Base-by-base conservation (phyloP, 1,140 invertebrate species). In the Tetramorium alpestre region DNA sequence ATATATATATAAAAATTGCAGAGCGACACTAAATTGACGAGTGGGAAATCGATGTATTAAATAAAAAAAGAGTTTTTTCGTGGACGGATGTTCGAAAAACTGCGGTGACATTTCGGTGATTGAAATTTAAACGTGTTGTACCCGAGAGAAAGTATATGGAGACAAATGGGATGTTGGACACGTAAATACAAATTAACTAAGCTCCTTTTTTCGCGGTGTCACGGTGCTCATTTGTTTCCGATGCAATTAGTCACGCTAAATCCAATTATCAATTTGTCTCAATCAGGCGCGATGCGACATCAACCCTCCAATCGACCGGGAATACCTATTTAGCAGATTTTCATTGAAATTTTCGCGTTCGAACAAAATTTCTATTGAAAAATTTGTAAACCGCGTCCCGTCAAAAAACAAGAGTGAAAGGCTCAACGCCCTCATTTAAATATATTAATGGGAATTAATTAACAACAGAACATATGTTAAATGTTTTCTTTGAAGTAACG, bases 231-330 rank as follows among this genome's bases (percentile, higher is more conserved):
- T 67, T 67, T 54, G n/a, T 44, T 56, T 28, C 16, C 38, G 33
- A 25, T 13, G 33, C 47, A 69, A 51, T 69, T 69, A 80, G 51
- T 67, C 28, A 18, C 8, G 16, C 38, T 44, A 33, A 70, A 70
- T 28, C 38, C 22, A 70, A 69, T 70, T 81, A 81, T 69, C 64
- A 33, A 18, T 70, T 47, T 28, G 8, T 33, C 33, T 65, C 47
- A 58, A 81, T 70, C 16, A n/a, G 3, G 4, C 13, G 44, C 3
- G 58, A 3, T 6, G 3, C 4, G 3, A 49, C 16, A 38, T 47
- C 41, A 33, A 64, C 11, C 11, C 33, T 38, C 13, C 47, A 33
- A 67, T 81, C n/a, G 16, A 54, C 4, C 47, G 18, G 25, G 16
- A 54, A 41, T 44, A 56, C 28, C 54, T 58, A 60, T 81, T 70